phyloP scores from a whole-genome alignment of 2,888 invertebrate species.

The Amiota mariae region DNA sequence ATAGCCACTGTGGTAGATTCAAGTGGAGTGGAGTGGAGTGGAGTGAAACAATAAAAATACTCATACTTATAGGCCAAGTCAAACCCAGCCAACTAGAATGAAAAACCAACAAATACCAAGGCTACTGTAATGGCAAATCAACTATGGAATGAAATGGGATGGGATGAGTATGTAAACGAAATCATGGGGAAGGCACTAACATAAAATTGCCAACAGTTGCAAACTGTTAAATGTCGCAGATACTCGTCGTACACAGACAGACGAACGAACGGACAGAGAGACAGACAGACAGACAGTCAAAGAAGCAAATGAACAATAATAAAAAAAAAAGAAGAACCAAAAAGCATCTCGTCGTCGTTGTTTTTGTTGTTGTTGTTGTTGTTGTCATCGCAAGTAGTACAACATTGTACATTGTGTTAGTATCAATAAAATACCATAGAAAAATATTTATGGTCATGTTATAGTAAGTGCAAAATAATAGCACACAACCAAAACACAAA shows the following conservation, averaged over 20 bases:
- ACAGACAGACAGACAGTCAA: background rate
- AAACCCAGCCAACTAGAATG: background rate
- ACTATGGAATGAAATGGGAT: background rate
- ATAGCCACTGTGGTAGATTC: conserved; percentile 46
- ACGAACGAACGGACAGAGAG: too few relatives aligned
- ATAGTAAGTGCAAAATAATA: conserved; percentile 65
- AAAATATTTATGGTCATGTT: conserved; percentile 66
- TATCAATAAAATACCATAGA: conserved; percentile 44
- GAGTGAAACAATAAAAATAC: conserved; percentile 47
- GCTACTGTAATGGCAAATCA: conserved; percentile 25
- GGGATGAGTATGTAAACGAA: background rate
- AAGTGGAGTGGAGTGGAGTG: conserved; percentile 39
- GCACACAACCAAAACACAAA: conserved; percentile 12
- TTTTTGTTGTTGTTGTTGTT: too few relatives aligned
- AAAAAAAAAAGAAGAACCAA: background rate
- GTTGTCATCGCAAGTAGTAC: background rate
- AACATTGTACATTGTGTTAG: conserved; percentile 29
- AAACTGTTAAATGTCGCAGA: conserved; percentile 49
- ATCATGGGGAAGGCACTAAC: conserved; percentile 13
- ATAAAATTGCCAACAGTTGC: conserved; percentile 59
- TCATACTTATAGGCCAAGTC: conserved; percentile 13
- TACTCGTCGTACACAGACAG: conserved; percentile 17
- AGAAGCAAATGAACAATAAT: background rate
- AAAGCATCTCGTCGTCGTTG: too few relatives aligned
- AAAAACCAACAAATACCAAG: background rate